Base-by-base conservation (phyloP, 1,140 invertebrate species). In the Aphaenogaster rudis region DNA sequence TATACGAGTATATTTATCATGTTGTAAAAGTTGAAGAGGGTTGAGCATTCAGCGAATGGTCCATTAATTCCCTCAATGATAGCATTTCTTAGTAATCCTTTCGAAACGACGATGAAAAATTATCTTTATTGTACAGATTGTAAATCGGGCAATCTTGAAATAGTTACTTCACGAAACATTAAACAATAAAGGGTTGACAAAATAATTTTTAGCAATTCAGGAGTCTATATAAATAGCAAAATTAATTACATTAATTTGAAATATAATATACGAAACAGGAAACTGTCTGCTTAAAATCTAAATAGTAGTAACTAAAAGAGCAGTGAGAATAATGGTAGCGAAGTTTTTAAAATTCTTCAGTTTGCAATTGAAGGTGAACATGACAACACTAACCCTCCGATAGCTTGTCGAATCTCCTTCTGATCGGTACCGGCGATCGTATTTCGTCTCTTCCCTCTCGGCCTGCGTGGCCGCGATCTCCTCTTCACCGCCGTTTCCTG, bases 361-460 rank as follows among this genome's bases (percentile, higher is more conserved):
- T 59, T 71, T 28, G 45, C 1, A 66, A 64, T 42, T 52, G 21
- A 63, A 48, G 36, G 7, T 3, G 33, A 59, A 4, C 61, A 17
- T 76, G 3, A 8, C 39, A 67, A 17, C 8, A 97, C 97, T 96
- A 96, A 97, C 97, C 97, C 97, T 95, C 97, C 97, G 88, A 97
- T 96, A 93, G 97, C 97, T 95, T 97, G 97, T 95, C 97, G 96
- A 95, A 98, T 97, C 96, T 98, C 98, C 95, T 98, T 98, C 92
- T 98, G 97, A 96, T 98, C 97, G 88, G 97, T 98, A 91, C 98
- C 98, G 88, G 98, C 98, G 93, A 98, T 98, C 90, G 98, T 98
- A 94, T 98, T 98, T 94, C 98, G 96, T 96, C 98, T 96, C 95
- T 98, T 98, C 94, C 97, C 97, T 88, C 97, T 96, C 82, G 97